Evolutionary conservation across 2,888 invertebrate genomes (phyloP).

Genomic region (Smittia sp.): DNA sequence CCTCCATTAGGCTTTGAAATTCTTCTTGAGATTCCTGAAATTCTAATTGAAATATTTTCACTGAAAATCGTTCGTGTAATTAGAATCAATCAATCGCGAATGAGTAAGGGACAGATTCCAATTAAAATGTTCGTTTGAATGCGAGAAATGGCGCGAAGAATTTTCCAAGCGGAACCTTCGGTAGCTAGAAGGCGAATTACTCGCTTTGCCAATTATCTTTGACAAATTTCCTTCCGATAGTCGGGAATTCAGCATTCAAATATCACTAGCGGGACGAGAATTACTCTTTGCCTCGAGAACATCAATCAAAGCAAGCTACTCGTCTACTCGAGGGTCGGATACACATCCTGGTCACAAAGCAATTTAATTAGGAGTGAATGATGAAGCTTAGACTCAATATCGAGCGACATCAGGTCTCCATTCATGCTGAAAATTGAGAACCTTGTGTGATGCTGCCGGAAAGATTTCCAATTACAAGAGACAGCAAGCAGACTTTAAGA

Average conservation of each 20-base stretch:
- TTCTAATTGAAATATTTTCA: too few relatives aligned
- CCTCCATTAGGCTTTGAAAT: too few relatives aligned
- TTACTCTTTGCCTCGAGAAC: neutral
- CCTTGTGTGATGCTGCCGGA: neutral
- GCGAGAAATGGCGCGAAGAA: neutral
- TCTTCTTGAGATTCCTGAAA: too few relatives aligned
- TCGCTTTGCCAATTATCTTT: neutral
- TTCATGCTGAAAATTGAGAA: too few relatives aligned
- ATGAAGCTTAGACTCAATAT: neutral
- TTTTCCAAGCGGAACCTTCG: neutral
- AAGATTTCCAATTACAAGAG: neutral
- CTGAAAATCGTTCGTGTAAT: too few relatives aligned
- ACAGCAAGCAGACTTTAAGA: too few relatives aligned
- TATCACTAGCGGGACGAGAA: too few relatives aligned
- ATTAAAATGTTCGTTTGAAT: too few relatives aligned
- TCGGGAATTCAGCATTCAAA: too few relatives aligned
- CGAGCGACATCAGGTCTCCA: neutral
- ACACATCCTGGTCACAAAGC: neutral
- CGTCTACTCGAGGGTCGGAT: neutral
- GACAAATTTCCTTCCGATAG: too few relatives aligned
- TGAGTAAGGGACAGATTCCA: too few relatives aligned
- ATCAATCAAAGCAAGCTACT: constrained; percentile 4
- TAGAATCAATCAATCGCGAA: too few relatives aligned
- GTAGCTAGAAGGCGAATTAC: neutral
- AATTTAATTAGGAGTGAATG: neutral